Evolutionary conservation across 2,888 invertebrate genomes (phyloP), one percentile per base, ranked within the genome.

Genomic region (Cheilosia impressa): DNA sequence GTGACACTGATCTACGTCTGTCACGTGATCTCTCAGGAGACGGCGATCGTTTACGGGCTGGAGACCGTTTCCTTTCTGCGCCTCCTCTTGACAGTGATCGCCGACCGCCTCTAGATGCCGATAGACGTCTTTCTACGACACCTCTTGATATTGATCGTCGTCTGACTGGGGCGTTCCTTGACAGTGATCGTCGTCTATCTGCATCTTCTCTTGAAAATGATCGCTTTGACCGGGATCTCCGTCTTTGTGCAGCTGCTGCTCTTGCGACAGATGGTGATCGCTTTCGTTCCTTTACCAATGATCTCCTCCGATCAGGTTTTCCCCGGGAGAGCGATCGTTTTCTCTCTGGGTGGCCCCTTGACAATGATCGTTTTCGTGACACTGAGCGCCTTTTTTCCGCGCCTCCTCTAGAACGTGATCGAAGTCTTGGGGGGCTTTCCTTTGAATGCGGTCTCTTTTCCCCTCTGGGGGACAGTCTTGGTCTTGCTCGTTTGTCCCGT

Each of bases 351-450:
- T 13, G 38, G 1, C 38, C 38, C 38, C 38, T 71, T 15, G 85
- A 83, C 9, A 68, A 15, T 43, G 88, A 87, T 9, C 80, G 71
- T 53, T 77, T 87, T 45, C 76, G 50, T 27, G 92, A 91, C 0
- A 90, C 75, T 90, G 88, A 87, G 91, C 90, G 88, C 90, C 66
- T 80, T 87, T 90, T 89, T 82, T 89, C 87, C 88, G 88, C 85
- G 78, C 52, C 58, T 17, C 63, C 73, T 69, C 60, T 76, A 1
- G 83, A 83, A 10, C 13, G 41, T 2, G 79, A 76, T 15, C 60
- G 69, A 47, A 31, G 65, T 9, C 66, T 47, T 0, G 6, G 34
- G 0, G 43, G 43, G 19, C 57, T 73, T 22, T 73, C 53, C 22
- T 65, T 69, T 5, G 50, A 68, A n/a, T 41, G n/a, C 13, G 66